These are phyloP conservation scores for Eunapius fragilis DNA, from an alignment of 37 sponge, comb jelly and placozoan genomes.

Conservation along the genomic window DNA sequence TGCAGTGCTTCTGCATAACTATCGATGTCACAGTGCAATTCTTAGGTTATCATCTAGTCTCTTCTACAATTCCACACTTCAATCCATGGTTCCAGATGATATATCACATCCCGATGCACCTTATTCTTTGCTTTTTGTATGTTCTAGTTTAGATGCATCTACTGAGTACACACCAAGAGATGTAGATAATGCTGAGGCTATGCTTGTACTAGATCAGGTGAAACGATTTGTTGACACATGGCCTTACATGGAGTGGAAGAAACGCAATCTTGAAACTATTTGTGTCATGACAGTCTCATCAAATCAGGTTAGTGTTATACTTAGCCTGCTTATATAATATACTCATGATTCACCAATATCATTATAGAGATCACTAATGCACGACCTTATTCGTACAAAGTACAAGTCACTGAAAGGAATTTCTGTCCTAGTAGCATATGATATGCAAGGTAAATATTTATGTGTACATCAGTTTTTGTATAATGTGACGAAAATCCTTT, in stretches of 20 bases:
- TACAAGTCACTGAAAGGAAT: slow-evolving; percentile 24
- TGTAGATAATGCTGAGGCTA: slow-evolving; percentile 33
- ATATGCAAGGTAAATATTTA: slow-evolving; percentile 21
- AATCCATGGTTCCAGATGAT: slow-evolving; percentile 2
- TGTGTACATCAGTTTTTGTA: no score
- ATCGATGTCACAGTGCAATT: slow-evolving; percentile 61
- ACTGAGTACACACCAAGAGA: background rate
- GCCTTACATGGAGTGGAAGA: slow-evolving; percentile 46
- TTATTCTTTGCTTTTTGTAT: slow-evolving; percentile 33
- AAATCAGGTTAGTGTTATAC: slow-evolving; percentile 56
- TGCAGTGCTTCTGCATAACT: slow-evolving; percentile 49
- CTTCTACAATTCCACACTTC: slow-evolving; percentile 64
- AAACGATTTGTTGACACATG: slow-evolving; percentile 36
- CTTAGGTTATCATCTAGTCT: slow-evolving; percentile 66
- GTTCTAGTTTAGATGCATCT: slow-evolving; percentile 8
- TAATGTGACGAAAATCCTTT: no score
- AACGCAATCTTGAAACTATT: slow-evolving; percentile 10
- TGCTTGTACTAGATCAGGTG: slow-evolving; percentile 21
- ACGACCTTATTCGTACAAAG: background rate
- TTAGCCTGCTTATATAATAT: background rate
- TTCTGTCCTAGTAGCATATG: slow-evolving; percentile 8
- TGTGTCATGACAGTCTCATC: slow-evolving; percentile 59
- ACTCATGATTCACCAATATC: no score
- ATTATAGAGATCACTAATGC: background rate
- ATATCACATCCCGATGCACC: slow-evolving; percentile 24